Conservation (phyloP, 2,888 invertebrate species). For the Allolobophora icterica region DNA sequence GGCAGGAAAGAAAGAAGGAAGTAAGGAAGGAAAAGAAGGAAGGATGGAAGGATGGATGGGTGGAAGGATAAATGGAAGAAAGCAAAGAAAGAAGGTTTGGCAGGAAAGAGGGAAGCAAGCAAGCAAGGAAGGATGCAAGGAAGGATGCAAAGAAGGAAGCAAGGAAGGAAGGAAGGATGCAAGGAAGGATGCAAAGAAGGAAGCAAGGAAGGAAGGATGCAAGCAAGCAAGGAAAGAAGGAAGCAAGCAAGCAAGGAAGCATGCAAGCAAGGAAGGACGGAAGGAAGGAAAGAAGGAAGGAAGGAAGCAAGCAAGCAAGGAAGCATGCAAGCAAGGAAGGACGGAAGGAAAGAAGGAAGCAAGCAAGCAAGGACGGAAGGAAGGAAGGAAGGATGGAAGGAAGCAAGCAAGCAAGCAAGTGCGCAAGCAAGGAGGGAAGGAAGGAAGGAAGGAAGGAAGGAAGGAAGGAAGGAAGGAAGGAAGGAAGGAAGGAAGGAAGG, state of each 20-base stretch:
- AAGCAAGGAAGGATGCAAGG: too few relatives aligned
- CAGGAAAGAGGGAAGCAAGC: background rate
- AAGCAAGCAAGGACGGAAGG: slow-evolving; percentile 46
- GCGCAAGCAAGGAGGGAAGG: slow-evolving; percentile 39
- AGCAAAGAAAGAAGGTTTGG: background rate
- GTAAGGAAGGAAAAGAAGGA: too few relatives aligned
- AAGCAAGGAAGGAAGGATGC: slow-evolving; percentile 39
- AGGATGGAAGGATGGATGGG: background rate
- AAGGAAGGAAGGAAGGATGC: slow-evolving; percentile 41
- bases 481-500: too few relatives aligned
- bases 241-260: slow-evolving; percentile 44
- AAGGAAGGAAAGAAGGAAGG: slow-evolving; percentile 48
- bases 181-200: too few relatives aligned
- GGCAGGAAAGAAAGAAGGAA: too few relatives aligned
- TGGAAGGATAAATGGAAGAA: slow-evolving; percentile 40
- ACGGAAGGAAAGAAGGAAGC: background rate
- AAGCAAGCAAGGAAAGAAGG: slow-evolving; percentile 37
- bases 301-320: slow-evolving; percentile 47
- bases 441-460: too few relatives aligned
- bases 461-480: slow-evolving; percentile 33
- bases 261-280: slow-evolving; percentile 47
- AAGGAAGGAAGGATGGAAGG: slow-evolving; percentile 46
- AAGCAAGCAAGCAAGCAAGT: too few relatives aligned
- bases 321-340: slow-evolving; percentile 43
- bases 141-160: too few relatives aligned